phyloP scores from a whole-genome alignment of 2,888 invertebrate species.

The Oeneis ivallda region DNA sequence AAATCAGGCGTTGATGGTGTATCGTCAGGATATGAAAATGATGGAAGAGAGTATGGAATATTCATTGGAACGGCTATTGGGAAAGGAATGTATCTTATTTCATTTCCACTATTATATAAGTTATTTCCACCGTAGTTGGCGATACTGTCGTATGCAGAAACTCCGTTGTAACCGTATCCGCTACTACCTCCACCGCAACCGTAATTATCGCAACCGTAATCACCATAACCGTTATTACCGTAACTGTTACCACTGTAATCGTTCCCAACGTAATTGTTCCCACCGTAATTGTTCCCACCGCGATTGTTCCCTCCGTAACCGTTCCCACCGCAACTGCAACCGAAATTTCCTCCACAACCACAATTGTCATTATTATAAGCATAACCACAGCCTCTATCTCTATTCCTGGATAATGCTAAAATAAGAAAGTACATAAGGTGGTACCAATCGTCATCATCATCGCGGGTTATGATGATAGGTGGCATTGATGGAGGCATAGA shows the following conservation, averaged over 20 bases:
- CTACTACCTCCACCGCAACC: constrained; percentile 8
- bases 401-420: constrained; percentile 51
- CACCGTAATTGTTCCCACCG: background rate
- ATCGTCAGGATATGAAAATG: background rate
- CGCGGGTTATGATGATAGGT: constrained; percentile 49
- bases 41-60: background rate
- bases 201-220: constrained; percentile 11
- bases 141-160: background rate
- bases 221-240: constrained; percentile 18
- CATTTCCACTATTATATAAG: constrained; percentile 15
- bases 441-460: constrained; percentile 47
- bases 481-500: constrained; percentile 37
- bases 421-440: constrained; percentile 55
- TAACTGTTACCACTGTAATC: background rate
- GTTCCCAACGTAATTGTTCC: background rate
- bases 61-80: constrained; percentile 40
- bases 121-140: background rate
- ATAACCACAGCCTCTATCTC: constrained; percentile 19
- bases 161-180: background rate
- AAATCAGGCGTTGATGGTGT: background rate
- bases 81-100: constrained; percentile 38
- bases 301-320: constrained; percentile 18
- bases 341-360: constrained; percentile 6
- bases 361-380: background rate
- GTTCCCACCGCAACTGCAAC: constrained; percentile 21